Evolutionary conservation across 1,140 invertebrate species (phyloP), one percentile per base, ranked within the genome.

Genomic region (Atta colombica): DNA sequence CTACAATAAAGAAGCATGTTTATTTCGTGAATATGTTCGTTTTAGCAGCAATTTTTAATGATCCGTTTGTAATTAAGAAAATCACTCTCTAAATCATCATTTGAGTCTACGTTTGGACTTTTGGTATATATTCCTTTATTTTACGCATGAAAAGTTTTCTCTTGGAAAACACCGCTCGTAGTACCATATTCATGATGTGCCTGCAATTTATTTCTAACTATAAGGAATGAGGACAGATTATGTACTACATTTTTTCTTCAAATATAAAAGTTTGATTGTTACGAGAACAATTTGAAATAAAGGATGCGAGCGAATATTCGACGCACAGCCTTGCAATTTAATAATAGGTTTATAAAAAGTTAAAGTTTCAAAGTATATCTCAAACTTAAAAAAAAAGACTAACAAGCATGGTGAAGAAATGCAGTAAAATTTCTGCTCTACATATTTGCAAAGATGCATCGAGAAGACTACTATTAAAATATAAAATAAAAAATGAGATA

Each of bases 21-120:
- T 35, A 65, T 65, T 77, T 16, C 14, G 53, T 71, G 77, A 75
- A 65, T 80, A 7, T 4, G 71, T 51, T 89, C 74, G 53, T 88
- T 90, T 90, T 10, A 85, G 66, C 63, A 68, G 18, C 12, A 39
- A 78, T 66, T 90, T 87, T 90, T 90, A 90, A 90, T 84, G 89
- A 90, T 82, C 81, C 61, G 10, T 25, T 51, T 28, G 77, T 77
- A 88, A 90, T 90, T 82, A 88, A 90, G 77, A 25, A 63, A 53
- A 39, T 35, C 6, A 10, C 3, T 12, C 6, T 28, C 21, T 45
- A n/a, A 53, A 82, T 39, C 18, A 25, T 39, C 18, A 25, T 16
- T 3, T 21, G 5, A 58, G 16, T 72, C 2, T 60, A 25, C 6
- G 28, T 8, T 39, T 21, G 6, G 12, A 5, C 51, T 71, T 25